Conservation (phyloP, 2,797 vertebrate species). For the Heterohyrax brucei region DNA sequence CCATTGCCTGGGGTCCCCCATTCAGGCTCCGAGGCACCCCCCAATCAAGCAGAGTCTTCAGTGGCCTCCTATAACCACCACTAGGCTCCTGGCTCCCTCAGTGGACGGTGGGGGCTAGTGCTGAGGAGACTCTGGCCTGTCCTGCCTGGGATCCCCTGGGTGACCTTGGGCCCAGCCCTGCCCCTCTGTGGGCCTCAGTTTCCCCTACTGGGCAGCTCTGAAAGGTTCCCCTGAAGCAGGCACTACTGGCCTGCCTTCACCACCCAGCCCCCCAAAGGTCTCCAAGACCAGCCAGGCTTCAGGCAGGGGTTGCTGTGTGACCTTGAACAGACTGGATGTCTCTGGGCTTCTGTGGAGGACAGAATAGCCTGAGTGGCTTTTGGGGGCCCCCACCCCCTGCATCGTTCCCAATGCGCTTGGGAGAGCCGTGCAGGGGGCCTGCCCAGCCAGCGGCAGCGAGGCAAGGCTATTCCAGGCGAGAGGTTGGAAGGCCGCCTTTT, state of each 20-base stretch:
- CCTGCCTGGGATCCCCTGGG: background rate
- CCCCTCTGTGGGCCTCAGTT: background rate
- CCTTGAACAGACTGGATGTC: conserved; percentile 50
- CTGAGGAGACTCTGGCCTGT: background rate
- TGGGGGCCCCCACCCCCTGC: background rate
- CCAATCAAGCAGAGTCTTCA: background rate
- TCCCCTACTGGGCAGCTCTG: conserved; percentile 12
- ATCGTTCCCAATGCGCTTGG: background rate
- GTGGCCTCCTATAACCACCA: background rate
- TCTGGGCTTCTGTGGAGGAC: conserved; percentile 27
- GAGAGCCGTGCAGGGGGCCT: background rate
- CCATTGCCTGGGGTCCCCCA: too few relatives aligned
- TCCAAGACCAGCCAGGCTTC: background rate
- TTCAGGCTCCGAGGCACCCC: background rate
- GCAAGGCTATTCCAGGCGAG: background rate
- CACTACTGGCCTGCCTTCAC: background rate
- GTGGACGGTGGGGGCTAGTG: background rate
- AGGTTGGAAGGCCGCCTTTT: conserved; percentile 74
- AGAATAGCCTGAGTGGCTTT: background rate
- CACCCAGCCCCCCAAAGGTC: background rate
- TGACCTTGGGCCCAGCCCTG: conserved; percentile 73
- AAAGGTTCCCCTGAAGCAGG: background rate
- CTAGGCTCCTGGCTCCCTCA: background rate
- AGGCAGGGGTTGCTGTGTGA: background rate
- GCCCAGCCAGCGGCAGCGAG: background rate